Base-by-base conservation (phyloP, 2,113 vertebrate genomes). In the Hassar affinis region DNA sequence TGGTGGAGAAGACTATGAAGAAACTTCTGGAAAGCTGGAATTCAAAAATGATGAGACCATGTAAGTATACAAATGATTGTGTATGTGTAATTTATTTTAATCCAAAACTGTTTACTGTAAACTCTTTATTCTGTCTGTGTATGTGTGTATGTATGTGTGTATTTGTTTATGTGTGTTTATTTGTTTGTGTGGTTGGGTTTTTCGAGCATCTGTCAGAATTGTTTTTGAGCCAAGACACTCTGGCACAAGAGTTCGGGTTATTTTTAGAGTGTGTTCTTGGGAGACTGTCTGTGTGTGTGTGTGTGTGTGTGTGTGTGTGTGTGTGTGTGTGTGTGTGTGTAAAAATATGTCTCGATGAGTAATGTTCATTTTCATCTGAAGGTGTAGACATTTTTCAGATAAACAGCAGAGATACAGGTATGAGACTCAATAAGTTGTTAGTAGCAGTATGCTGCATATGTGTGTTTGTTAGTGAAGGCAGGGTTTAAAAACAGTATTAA, bases 1-100 rank as follows among this genome's bases (percentile, higher is more conserved):
- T 15, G 94, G 91, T 7, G 95, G 95, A 14, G 95, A 96, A 85
- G 95, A 96, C 83, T 96, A 94, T 56, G 94, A 95, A 68, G 88
- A 92, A 78, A 76, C 88, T 0, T 81, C 91, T 0, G 94, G 94
- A 10, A 95, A 95, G 79, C 92, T 96, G 89, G 94, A 95, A 87
- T 95, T 95, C 78, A 94, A 94, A 78, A 95, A 96, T 25, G 95
- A 96, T 3, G 95, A 96, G 90, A 96, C 95, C 42, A 94, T 94
- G 95, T 96, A 89, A 96, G 95, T 94, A 30, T 69, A 38, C 3
- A 33, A 27, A n/a, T 25, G 42, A 20, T 61, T 25, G 14, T 85
- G 10, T 62, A 14, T 62, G 0, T 59, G n/a, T 59, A 9, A 30
- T 17, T 74, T 64, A 17, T 18, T 6, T 38, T 66, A 18, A n/a